These are phyloP conservation scores for Dynastes hyllus DNA, from an alignment of 2,888 invertebrate species.

Conservation along the genomic window DNA sequence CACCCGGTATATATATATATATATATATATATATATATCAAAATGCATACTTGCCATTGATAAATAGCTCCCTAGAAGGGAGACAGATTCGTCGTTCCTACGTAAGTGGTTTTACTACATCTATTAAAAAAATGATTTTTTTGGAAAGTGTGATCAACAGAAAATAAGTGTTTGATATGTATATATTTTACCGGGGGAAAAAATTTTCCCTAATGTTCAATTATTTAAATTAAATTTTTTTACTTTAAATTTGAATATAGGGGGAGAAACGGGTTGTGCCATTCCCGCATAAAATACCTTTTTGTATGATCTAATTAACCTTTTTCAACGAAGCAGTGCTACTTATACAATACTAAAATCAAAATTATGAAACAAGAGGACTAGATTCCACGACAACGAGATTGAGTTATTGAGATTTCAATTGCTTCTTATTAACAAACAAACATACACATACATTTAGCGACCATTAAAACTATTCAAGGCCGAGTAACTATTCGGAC, in stretches of 20 bases:
- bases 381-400: conserved; percentile 2
- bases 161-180: conserved; percentile 12
- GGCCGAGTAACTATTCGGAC: conserved; percentile 34
- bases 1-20: too few species aligned
- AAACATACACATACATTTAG: conserved; percentile 37
- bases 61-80: too few species aligned
- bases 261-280: background rate
- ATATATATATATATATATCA: too few species aligned
- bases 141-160: too few species aligned
- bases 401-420: conserved; percentile 46
- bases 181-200: too few species aligned
- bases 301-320: background rate
- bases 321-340: too few species aligned
- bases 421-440: conserved; percentile 38
- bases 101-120: too few species aligned
- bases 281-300: background rate
- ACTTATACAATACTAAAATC: conserved; percentile 18
- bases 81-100: too few species aligned
- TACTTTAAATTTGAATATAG: background rate
- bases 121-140: background rate
- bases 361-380: background rate
- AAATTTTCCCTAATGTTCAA: too few species aligned
- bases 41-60: too few species aligned
- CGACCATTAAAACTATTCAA: conserved; percentile 40
- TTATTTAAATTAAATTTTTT: too few species aligned